Conservation (phyloP, 1,140 invertebrate genomes). For the Caerostris extrusa region DNA sequence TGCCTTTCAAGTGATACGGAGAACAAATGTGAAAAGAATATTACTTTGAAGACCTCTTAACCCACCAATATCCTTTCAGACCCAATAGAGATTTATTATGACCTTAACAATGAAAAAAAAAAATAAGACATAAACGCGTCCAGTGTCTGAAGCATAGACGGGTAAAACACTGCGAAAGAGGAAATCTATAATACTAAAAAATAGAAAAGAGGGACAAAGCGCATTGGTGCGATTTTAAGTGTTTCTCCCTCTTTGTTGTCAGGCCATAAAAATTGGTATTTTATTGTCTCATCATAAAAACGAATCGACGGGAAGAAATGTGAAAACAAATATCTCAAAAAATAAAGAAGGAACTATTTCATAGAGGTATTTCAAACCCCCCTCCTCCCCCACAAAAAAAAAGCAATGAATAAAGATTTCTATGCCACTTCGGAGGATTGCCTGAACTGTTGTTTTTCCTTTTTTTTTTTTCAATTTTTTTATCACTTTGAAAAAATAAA, state of each 20-base stretch:
- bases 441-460: background rate
- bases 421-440: background rate
- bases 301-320: background rate
- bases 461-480: background rate
- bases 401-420: background rate
- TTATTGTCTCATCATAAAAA: background rate
- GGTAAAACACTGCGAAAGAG: no score
- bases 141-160: no score
- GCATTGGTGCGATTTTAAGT: background rate
- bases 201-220: background rate
- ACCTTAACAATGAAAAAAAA: no score
- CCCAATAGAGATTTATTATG: no score
- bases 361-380: background rate
- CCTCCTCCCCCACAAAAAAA: no score
- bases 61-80: no score
- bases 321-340: background rate
- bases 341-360: background rate
- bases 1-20: no score
- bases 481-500: no score
- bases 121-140: no score
- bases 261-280: background rate
- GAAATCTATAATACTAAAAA: background rate
- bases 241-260: background rate
- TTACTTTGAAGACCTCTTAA: no score
- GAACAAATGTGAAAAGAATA: no score